Percentiles rank a stretch among this genome's conserved stretches.
Evolutionary conservation across 2,888 invertebrate species (phyloP).

Genomic region (Gandaritis pyraliata): DNA sequence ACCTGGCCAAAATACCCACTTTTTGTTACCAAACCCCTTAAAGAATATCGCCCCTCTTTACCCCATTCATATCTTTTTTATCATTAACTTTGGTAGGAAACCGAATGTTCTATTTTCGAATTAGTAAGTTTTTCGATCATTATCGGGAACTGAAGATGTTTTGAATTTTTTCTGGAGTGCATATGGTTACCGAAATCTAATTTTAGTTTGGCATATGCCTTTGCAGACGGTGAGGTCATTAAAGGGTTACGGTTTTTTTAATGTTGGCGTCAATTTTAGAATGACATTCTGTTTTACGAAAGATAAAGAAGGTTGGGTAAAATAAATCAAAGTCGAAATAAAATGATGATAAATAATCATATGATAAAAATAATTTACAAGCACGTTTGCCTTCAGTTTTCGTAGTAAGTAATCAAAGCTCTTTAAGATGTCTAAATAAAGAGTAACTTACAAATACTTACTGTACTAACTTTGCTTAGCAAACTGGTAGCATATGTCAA

Average conservation of each 20-base stretch:
- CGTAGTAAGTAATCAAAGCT: no score
- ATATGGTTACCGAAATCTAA: constrained; percentile 73
- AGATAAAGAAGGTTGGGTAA: neutral
- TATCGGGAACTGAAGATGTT: constrained; percentile 35
- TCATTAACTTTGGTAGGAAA: constrained; percentile 2
- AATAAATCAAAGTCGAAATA: neutral
- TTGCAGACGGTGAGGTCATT: constrained; percentile 80
- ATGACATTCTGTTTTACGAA: constrained; percentile 48
- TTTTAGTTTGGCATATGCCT: constrained; percentile 79
- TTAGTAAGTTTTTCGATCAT: constrained; percentile 45
- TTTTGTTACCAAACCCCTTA: constrained; percentile 72
- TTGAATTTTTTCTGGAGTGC: constrained; percentile 60
- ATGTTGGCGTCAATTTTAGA: constrained; percentile 49
- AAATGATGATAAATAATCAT: neutral
- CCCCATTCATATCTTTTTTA: constrained; percentile 51
- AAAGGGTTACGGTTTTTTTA: constrained; percentile 65
- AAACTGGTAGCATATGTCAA: no score
- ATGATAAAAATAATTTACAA: no score
- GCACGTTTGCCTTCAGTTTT: no score
- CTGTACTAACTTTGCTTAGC: no score
- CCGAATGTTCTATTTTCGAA: constrained; percentile 52
- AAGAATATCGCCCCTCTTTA: constrained; percentile 59
- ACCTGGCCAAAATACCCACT: constrained; percentile 75
- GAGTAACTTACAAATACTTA: no score
- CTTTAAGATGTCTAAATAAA: no score